These are phyloP conservation scores for Cerastoderma edule DNA, from an alignment of 2,888 invertebrate genomes.

Conservation along the genomic window DNA sequence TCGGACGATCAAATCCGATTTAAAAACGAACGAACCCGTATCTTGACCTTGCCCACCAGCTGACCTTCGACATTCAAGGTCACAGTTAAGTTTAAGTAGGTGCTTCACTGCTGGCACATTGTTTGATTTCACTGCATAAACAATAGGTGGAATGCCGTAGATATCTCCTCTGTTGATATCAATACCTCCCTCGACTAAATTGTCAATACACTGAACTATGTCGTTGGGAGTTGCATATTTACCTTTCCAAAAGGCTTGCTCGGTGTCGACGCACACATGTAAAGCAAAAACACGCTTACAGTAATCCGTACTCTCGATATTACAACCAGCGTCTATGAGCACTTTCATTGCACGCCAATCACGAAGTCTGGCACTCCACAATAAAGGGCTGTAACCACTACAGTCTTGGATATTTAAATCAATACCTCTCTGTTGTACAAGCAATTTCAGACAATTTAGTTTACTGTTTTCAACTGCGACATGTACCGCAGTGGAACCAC, in stretches of 20 bases:
- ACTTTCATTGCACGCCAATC: slow-evolving; percentile 49
- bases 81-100: slow-evolving; percentile 53
- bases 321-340: slow-evolving; percentile 54
- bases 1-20: slow-evolving; percentile 20
- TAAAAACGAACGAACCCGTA: slow-evolving; percentile 35
- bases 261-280: slow-evolving; percentile 46
- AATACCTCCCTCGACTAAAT: slow-evolving; percentile 38
- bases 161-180: slow-evolving; percentile 53
- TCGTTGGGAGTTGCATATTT: slow-evolving; percentile 37
- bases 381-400: slow-evolving; percentile 53
- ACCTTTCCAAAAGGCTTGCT: slow-evolving; percentile 51
- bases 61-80: slow-evolving; percentile 23
- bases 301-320: slow-evolving; percentile 46
- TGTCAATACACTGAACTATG: slow-evolving; percentile 46
- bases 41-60: slow-evolving; percentile 2
- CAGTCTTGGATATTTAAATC: slow-evolving; percentile 56
- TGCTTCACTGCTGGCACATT: slow-evolving; percentile 51
- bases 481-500: slow-evolving; percentile 58
- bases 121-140: slow-evolving; percentile 55
- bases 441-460: slow-evolving; percentile 42
- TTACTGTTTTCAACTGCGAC: slow-evolving; percentile 56
- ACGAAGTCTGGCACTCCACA: slow-evolving; percentile 51
- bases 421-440: slow-evolving; percentile 48
- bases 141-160: slow-evolving; percentile 48
- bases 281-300: slow-evolving; percentile 38